Evolutionary conservation across 2,797 vertebrate species (phyloP), one percentile per base, ranked within the genome.

Genomic region (Pogoniulus pusillus): DNA sequence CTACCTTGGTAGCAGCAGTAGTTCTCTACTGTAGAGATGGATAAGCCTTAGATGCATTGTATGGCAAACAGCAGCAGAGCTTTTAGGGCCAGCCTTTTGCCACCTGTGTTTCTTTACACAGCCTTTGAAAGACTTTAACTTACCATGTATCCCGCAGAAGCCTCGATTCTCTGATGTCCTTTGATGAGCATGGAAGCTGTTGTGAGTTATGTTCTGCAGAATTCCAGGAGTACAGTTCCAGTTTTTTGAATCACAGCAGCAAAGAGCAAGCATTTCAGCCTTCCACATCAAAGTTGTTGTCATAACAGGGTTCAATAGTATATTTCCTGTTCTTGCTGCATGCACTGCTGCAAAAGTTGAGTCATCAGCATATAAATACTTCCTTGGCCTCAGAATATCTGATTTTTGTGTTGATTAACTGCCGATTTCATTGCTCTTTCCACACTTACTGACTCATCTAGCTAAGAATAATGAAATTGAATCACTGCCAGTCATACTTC

Each of bases 341-440:
- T 55, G 45, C 35, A 3, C 37, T 66, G 82, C 76, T 90, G 73
- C 47, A 63, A 18, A 87, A 94, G 89, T 85, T 91, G 82, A 96
- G 79, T 96, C 95, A 93, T 83, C 84, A 71, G 66, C 66, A 35
- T 89, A 89, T 70, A 89, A 96, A 95, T 87, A 75, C 84, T 93
- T 91, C 57, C 68, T 89, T 83, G 82, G 86, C 84, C 39, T 89
- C 73, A 55, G 60, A 95, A 62, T 45, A 63, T 87, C 71, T 85
- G 82, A 66, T 57, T 63, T 85, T 93, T 70, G 39, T 88, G 70
- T 73, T 93, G 90, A 91, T 88, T 81, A 79, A 65, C 79, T 91
- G 76, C 86, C 84, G 57, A 7, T 90, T 94, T 91, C 10, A 55
- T 80, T 93, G 87, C 60, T 91, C 64, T 87, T 87, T 94, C 90